Evolutionary conservation across 1,140 invertebrate genomes (phyloP), one percentile per base, ranked within the genome.

Genomic region (Drosophila sturtevanti): DNA sequence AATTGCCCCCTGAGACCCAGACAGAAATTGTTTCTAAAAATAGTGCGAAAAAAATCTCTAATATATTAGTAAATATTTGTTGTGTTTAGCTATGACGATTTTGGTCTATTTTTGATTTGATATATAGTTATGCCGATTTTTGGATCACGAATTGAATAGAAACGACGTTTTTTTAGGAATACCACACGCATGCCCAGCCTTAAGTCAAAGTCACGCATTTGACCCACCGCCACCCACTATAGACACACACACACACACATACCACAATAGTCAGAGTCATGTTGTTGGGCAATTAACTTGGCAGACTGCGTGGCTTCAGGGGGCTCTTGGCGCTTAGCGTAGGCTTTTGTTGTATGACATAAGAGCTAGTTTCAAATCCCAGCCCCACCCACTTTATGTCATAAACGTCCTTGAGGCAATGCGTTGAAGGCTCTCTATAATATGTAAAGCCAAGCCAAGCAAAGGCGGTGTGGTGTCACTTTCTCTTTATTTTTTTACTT

Each of bases 251-350:
- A 56, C 65, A 62, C 21, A 55, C 66, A n/a, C 16, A 14, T 44
- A 31, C 16, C 48, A 58, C 10, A 56, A 44, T 44, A 44, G 41
- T 18, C 68, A 51, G 55, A 62, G 22, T 22, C 60, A 62, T 62
- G 60, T 62, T 27, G 60, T 61, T 22, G 37, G 72, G 48, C 75
- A 75, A 78, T 78, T 71, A 75, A 75, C 54, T 71, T 78, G 75
- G 72, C 72, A 78, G 72, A 78, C 75, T 71, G 75, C 75, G 72
- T 78, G 75, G 75, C 75, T 71, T 24, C 58, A 38, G 18, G 31
- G 31, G 34, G 66, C 62, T 63, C 34, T 31, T 44, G 48, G 37
- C 63, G 24, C 64, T 62, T 48, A 14, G 38, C 38, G 7, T 44
- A 21, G 16, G 41, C 41, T 21, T 48, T 48, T 48, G 41, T 48